Evolutionary conservation across 1,140 invertebrate species (phyloP).

Genomic region (Pararge aegeria): DNA sequence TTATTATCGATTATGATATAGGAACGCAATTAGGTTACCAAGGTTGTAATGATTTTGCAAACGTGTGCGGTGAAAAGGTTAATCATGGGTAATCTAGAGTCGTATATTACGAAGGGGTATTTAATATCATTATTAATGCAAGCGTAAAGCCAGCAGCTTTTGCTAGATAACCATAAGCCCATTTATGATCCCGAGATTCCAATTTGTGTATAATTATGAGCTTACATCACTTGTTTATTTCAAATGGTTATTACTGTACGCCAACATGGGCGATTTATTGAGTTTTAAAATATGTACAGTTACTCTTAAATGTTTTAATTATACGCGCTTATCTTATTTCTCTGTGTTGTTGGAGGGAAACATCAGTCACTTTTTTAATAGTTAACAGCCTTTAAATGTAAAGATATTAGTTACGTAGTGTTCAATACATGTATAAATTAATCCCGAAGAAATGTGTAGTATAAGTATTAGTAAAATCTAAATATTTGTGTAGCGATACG

Average conservation of each 20-base stretch:
- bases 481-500: too few species aligned
- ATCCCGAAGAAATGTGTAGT: too few species aligned
- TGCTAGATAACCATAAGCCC: constrained; percentile 29
- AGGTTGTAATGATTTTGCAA: not conserved
- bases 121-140: not conserved
- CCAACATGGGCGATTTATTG: constrained; percentile 50
- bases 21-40: not conserved
- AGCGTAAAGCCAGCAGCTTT: not conserved
- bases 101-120: not conserved
- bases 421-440: too few species aligned
- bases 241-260: constrained; percentile 43
- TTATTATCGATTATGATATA: not conserved
- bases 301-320: constrained; percentile 43
- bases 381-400: not conserved
- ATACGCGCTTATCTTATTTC: constrained; percentile 7
- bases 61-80: not conserved
- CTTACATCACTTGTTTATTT: constrained; percentile 56
- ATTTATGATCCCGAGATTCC: constrained; percentile 49
- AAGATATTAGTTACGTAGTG: too few species aligned
- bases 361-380: not conserved
- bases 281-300: constrained; percentile 38
- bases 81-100: not conserved
- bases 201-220: constrained; percentile 66
- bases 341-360: not conserved
- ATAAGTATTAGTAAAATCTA: too few species aligned